Evolutionary conservation across 2,888 invertebrate genomes (phyloP), one percentile per base, ranked within the genome.

Genomic region (Eupithecia exiguata): DNA sequence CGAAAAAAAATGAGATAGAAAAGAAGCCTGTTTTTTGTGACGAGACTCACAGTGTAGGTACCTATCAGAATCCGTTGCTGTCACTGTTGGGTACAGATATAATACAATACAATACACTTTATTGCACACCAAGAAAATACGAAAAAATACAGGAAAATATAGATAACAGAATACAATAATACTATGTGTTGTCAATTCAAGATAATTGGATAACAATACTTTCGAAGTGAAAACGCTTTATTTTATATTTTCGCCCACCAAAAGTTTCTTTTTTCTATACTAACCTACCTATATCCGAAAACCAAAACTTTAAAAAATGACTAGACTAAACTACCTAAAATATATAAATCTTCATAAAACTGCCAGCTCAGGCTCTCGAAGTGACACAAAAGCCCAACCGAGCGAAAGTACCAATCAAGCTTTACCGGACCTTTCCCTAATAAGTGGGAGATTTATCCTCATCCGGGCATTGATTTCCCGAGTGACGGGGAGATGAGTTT

Each of bases 381-480:
- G n/a, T 38, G 63, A 65, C 38, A 65, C 35, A 65, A 65, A 65
- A 65, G 36, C 63, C 36, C 18, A 36, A 21, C 49, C 53, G 53
- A 53, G 12, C 58, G 58, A 58, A 25, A 58, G 12, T 58, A 58
- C 68, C 68, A 68, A 49, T 68, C 46, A 68, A 5, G 38, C 21
- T 66, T 38, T 25, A 40, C 21, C 66, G 40, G 38, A 38, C 66
- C 40, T 66, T 5, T 43, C 66, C 40, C 66, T 25, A 66, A 38
- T 65, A 65, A 65, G 35, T n/a, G 63, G 63, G 63, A 65, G 63
- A 38, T 65, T 65, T 66, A 66, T 25, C 66, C 66, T n/a, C 40
- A 72, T 71, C 74, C 62, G 10, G 46, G 18, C 62, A 71, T 74
- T 82, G 79, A 86, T 86, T 86, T 86, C 86, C 87, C 85, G 63